Base-by-base conservation (phyloP, 2,888 invertebrate genomes). In the Drosophila pegasa region DNA sequence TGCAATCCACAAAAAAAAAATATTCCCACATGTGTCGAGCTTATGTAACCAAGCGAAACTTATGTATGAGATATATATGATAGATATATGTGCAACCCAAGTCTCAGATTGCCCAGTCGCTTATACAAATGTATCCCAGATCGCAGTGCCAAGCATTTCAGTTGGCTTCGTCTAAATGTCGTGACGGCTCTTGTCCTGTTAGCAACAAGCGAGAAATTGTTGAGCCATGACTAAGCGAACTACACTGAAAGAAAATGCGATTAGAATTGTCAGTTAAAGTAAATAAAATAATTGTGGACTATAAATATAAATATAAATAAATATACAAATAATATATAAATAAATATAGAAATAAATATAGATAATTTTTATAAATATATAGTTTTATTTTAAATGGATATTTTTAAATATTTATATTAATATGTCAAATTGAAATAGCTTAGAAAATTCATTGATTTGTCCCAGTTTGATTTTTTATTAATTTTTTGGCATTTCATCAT, bases 151-250 rank as follows among this genome's bases (percentile, higher is more conserved):
- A 82, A 73, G 58, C 67, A 70, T 63, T 48, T 63, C 69, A 61
- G 61, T 71, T 68, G 78, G 62, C 47, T 69, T 69, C 55, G 38
- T 57, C 16, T 62, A 57, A 65, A 63, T 69, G 78, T 80, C 41
- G 48, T 71, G 51, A 74, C 71, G 63, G 65, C 50, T 59, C 59
- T 55, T 45, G 65, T 71, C 40, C 50, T 68, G 72, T 64, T 73
- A 66, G 80, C 80, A 78, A 78, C 77, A 78, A 76, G 80, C 80
- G 41, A 43, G 63, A 80, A 78, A 67, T 73, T 73, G 77, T 70
- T 78, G 64, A 78, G 77, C 69, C 61, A 66, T 51, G 45, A 27
- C 64, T 77, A 38, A 35, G 31, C 18, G 9, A 6, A 16, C 2
- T 57, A 60, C 75, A 76, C 74, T 63, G 62, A 6, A 22, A 69